Base-by-base conservation (phyloP, 2,888 invertebrate species). In the Melanostoma scalare region DNA sequence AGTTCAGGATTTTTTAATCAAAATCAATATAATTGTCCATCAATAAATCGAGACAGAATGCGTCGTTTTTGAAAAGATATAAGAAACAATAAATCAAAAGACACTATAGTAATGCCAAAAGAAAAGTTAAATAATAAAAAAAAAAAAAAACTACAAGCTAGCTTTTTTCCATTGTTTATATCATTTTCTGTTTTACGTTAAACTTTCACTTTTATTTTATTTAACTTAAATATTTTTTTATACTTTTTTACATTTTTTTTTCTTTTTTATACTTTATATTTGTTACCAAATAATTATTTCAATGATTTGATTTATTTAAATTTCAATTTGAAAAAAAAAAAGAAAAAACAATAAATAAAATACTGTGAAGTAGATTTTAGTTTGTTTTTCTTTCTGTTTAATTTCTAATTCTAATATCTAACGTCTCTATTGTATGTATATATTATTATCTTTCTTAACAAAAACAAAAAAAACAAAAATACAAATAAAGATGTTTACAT, bases 311-410 rank as follows among this genome's bases (percentile, higher is more conserved):
- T 50, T 56, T 46, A 65, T 52, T 52, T 60, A 44, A 10, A 48
- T 40, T 58, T 53, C 69, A 40, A 74, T 68, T 73, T 72, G 48
- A 77, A 61, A 65, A 72, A 61, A 65, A 72, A 61, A 74, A 75
- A 67, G 35, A 46, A 74, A 56, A 78, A 61, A 56, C 60, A 87
- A 65, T 81, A 87, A 87, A 88, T 87, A 88, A 65, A 58, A 48
- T 75, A 20, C 63, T 69, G 65, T 80, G 55, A 80, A 80, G 67
- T 79, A 79, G 75, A 40, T 80, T 80, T 68, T 67, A 75, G 67
- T 63, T 71, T 20, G 20, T 20, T 85, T 71, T 30, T 35, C 48
- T 65, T 75, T 67, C 20, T 42, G 31, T 55, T 44, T 55, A 4
- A 6, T 42, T 48, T 53, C 53, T 4, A 67, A 67, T 53, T 77